phyloP scores from a whole-genome alignment of 2,888 invertebrate species.

The Melitaea athalia region DNA sequence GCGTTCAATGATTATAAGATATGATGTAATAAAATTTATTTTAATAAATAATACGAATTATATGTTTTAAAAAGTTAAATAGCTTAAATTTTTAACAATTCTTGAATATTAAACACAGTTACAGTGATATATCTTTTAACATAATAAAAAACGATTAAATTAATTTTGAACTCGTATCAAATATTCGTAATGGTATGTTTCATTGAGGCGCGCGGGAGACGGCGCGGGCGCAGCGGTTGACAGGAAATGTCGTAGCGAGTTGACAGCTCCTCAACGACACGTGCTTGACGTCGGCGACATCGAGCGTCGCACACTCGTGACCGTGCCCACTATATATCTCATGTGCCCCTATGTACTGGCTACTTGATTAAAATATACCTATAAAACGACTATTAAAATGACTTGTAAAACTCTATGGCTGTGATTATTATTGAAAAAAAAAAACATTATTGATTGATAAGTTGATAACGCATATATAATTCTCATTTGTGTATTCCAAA shows the following conservation, averaged over 20 bases:
- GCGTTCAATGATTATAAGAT: no score
- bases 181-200: constrained; percentile 25
- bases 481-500: no score
- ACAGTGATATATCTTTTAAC: neutral
- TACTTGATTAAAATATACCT: neutral
- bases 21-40: no score
- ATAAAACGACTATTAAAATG: neutral
- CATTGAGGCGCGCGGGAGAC: constrained; percentile 45
- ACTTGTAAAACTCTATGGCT: no score
- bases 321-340: constrained; percentile 4
- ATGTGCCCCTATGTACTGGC: constrained; percentile 3
- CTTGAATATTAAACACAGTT: no score
- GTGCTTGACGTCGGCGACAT: constrained; percentile 47
- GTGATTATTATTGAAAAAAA: no score
- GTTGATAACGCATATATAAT: no score
- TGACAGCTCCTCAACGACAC: constrained; percentile 74
- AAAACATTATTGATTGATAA: no score
- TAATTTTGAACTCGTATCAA: neutral
- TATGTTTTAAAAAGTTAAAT: no score
- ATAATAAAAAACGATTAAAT: neutral
- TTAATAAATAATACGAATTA: no score
- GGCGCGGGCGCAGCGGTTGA: constrained; percentile 62
- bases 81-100: no score
- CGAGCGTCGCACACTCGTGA: constrained; percentile 14
- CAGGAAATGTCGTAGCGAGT: constrained; percentile 70